Percentiles rank a stretch among this genome's conserved stretches.
These are phyloP conservation scores for Lasioglossum albipes DNA, from an alignment of 1,140 invertebrate species.

Conservation along the genomic window DNA sequence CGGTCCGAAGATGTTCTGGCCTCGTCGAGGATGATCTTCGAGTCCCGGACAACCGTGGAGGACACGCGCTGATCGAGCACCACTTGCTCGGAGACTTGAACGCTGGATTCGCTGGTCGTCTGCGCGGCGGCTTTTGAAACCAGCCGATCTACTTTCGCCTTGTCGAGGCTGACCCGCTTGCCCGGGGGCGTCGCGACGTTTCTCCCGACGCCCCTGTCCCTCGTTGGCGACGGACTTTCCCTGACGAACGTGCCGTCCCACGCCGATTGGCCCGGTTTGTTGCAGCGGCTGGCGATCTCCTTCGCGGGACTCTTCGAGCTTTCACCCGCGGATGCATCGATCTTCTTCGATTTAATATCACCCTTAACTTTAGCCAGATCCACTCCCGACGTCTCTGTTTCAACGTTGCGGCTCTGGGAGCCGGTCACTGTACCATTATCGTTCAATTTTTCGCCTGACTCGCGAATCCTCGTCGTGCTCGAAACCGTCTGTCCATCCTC, in stretches of 20 bases:
- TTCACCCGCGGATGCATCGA: conserved; percentile 4
- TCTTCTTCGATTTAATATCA: conserved; percentile 6
- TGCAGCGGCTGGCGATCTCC: conserved; percentile 30
- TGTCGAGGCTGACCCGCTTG: not conserved
- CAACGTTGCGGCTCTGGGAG: conserved; percentile 60
- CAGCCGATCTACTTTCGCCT: conserved; percentile 17
- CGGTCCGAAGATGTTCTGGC: not conserved
- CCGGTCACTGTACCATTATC: conserved; percentile 67
- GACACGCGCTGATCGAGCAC: conserved; percentile 33
- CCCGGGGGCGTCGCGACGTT: conserved; percentile 12
- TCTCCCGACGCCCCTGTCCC: not conserved
- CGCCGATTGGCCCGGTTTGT: conserved; percentile 76
- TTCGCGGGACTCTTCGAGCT: not conserved
- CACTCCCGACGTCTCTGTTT: conserved; percentile 59
- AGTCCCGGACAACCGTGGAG: conserved; percentile 29
- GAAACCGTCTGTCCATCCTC: conserved; percentile 64
- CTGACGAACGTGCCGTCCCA: conserved; percentile 80
- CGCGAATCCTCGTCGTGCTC: conserved; percentile 60
- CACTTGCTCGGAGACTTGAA: conserved; percentile 35
- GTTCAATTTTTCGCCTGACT: conserved; percentile 58
- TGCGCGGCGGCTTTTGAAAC: conserved; percentile 4
- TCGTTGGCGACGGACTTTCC: conserved; percentile 5
- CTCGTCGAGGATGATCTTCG: conserved; percentile 25
- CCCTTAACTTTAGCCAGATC: not conserved
- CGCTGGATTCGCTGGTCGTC: conserved; percentile 19